Evolutionary conservation across 2,113 vertebrate species (phyloP).

Genomic region (Lathamus discolor): DNA sequence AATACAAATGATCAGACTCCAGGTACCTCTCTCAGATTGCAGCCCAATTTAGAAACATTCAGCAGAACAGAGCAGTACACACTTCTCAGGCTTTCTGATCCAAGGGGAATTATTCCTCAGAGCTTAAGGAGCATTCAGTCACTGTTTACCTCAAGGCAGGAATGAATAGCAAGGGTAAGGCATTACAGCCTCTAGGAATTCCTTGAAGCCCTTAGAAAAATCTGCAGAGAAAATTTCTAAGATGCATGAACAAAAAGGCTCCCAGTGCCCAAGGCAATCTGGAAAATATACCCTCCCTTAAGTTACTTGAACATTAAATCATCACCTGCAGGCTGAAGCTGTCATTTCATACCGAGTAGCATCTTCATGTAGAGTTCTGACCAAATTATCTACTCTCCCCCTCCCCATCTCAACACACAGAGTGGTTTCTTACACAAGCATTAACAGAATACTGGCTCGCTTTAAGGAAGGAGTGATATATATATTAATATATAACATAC

Average conservation of each 20-base stretch:
- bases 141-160: neutral
- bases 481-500: neutral
- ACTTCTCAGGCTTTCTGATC: neutral
- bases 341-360: neutral
- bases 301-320: neutral
- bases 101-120: neutral
- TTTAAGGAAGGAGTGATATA: neutral
- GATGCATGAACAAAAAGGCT: neutral
- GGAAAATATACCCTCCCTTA: neutral
- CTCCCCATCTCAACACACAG: neutral
- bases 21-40: neutral
- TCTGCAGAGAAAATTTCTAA: neutral
- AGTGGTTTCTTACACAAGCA: neutral
- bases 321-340: neutral
- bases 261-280: neutral
- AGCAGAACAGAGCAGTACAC: neutral
- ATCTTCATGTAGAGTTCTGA: neutral
- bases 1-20: neutral
- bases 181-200: neutral
- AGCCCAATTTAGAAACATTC: neutral
- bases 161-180: neutral
- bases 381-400: neutral
- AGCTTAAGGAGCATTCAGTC: neutral
- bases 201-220: neutral
- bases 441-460: neutral